Conservation (phyloP, 2,888 invertebrate species). For the Syrphus vitripennis region DNA sequence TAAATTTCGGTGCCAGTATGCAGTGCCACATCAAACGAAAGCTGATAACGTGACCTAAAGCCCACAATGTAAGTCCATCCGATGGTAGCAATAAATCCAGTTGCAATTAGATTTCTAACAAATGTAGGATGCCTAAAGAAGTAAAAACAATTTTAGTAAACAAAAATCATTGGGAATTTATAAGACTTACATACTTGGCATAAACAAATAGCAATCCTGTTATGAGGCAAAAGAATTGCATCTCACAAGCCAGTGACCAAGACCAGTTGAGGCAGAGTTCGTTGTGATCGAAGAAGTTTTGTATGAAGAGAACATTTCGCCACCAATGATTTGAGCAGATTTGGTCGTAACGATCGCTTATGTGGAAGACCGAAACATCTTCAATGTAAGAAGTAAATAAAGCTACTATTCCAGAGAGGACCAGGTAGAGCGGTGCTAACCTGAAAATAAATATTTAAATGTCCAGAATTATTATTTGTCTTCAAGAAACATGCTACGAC, state of each 20-base stretch:
- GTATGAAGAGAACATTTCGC: conserved; percentile 80
- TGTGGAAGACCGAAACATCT: conserved; percentile 80
- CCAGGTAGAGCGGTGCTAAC: conserved; percentile 79
- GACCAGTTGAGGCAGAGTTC: conserved; percentile 81
- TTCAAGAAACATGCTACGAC: too few species aligned
- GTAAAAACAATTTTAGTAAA: not conserved
- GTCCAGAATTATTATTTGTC: too few species aligned
- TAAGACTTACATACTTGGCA: conserved; percentile 78
- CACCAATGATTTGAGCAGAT: conserved; percentile 80
- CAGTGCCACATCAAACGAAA: conserved; percentile 79
- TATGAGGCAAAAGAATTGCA: conserved; percentile 80
- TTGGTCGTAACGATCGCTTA: conserved; percentile 80
- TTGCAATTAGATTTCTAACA: conserved; percentile 73
- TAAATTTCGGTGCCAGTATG: conserved; percentile 81
- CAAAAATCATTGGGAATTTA: not conserved
- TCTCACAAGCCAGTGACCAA: conserved; percentile 81
- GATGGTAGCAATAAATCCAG: conserved; percentile 74
- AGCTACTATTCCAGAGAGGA: conserved; percentile 78
- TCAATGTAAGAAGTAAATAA: conserved; percentile 78
- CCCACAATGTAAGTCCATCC: conserved; percentile 78
- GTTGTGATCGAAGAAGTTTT: conserved; percentile 79
- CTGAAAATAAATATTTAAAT: conserved; percentile 63
- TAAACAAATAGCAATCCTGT: conserved; percentile 78
- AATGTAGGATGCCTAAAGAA: conserved; percentile 76
- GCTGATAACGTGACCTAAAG: conserved; percentile 75